Evolutionary conservation across 1,140 invertebrate genomes (phyloP).

Genomic region (Drosophila baimaii): DNA sequence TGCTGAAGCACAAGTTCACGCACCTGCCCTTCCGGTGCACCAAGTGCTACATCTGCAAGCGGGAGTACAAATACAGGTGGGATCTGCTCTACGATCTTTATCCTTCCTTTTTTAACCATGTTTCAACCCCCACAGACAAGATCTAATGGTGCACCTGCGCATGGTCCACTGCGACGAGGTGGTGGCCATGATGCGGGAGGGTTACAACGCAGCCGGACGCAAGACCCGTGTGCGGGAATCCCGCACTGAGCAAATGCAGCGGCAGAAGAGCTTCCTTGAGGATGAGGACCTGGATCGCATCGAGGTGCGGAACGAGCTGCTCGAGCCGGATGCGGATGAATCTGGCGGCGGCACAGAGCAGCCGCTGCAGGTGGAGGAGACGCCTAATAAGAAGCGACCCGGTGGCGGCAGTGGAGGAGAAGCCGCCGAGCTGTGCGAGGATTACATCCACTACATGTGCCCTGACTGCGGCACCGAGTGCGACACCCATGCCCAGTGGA

Average conservation of each 20-base stretch:
- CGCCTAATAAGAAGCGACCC: conserved; percentile 19
- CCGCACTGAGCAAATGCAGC: conserved; percentile 46
- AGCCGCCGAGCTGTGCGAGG: conserved; percentile 61
- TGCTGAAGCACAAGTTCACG: conserved; percentile 81
- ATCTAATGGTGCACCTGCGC: conserved; percentile 81
- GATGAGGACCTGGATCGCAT: conserved; percentile 43
- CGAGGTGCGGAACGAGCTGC: conserved; percentile 60
- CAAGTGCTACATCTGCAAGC: conserved; percentile 74
- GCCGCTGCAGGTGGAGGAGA: conserved; percentile 35
- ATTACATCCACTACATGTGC: conserved; percentile 78
- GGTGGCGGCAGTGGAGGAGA: conserved; percentile 4
- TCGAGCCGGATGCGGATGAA: conserved; percentile 49
- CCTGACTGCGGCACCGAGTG: conserved; percentile 74
- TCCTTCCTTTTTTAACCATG: neutral
- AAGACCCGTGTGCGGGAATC: conserved; percentile 69
- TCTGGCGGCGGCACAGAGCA: neutral
- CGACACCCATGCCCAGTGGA: conserved; percentile 69
- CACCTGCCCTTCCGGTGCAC: conserved; percentile 75
- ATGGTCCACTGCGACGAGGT: conserved; percentile 75
- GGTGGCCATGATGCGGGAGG: conserved; percentile 66
- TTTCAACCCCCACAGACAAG: conserved; percentile 49
- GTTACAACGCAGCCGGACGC: conserved; percentile 52
- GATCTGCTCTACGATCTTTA: neutral
- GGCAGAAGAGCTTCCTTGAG: conserved; percentile 26
- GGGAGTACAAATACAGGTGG: conserved; percentile 80